Base-by-base conservation (phyloP, 2,797 vertebrate species). In the Chaetodon trifasciatus region DNA sequence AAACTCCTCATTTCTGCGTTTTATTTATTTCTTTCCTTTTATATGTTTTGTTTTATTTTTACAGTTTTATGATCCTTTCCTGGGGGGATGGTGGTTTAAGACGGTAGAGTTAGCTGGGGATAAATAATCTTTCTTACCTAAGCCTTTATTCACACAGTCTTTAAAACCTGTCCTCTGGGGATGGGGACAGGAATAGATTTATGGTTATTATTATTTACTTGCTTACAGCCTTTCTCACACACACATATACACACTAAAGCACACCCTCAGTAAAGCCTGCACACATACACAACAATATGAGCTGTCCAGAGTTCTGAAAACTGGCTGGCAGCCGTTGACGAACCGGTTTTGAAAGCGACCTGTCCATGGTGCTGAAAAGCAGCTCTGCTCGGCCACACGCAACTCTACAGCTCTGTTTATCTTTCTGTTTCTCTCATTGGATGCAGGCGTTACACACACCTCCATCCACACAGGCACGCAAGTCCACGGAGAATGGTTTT, bases 91-190 rank as follows among this genome's bases (percentile, higher is more conserved):
- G 67, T 55, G 70, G 73, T 80, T 86, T 87, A 78, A 89, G 87
- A 78, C 39, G 69, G 82, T 81, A 88, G 86, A 81, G 90, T 91
- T 92, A 90, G 90, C 87, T 79, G 62, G 78, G 79, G 70, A 89
- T 94, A 91, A 94, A 93, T 94, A 92, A 94, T 93, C 91, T 91
- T 84, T 93, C 83, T 89, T 85, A 85, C 89, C 88, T 91, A 92
- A 93, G 93, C 84, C 87, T 93, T 93, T 93, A 92, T 91, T 94
- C 92, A 92, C 88, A 86, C 85, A 83, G 87, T 91, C 87, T 90
- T 90, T 94, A 91, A 93, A 93, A 93, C 76, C 70, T 80, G 70
- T 87, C 92, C 82, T 89, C 73, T 58, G 76, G 91, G 88, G 69
- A 81, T 71, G 62, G 72, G 70, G 81, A 84, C 82, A 86, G 75